Base-by-base conservation (phyloP, 2,113 vertebrate species). In the Indicator maculatus region DNA sequence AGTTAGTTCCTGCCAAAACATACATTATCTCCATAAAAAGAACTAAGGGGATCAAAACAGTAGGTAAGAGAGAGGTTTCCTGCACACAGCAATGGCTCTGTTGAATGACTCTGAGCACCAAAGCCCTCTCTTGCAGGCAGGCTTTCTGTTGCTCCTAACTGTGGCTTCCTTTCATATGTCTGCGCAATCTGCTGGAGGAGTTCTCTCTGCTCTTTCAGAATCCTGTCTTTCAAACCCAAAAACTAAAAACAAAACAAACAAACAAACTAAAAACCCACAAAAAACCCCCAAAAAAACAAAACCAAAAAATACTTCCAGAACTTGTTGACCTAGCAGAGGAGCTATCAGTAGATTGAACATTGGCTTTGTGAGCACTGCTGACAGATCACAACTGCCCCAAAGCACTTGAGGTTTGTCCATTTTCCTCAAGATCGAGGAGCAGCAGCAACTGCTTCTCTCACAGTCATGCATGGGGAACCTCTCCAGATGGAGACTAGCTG, bases 41-140 rank as follows among this genome's bases (percentile, higher is more conserved):
- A 79, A 93, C 86, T 44, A 81, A 88, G 39, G 31, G 50, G 47
- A 91, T 79, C 78, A 89, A 88, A 95, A 85, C 1, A 52, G 39
- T 4, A 58, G 47, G 45, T 58, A 81, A 84, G 64, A 64, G 36
- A 86, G 50, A 90, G 55, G 36, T 14, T 59, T 45, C 55, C 63
- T 67, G 73, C 59, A 9, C 53, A 24, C 31, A 90, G 73, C n/a
- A 61, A 61, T 1, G 3, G 31, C 39, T 64, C 53, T 87, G 18
- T 15, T 74, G 59, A 90, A 45, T 72, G 83, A 66, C 47, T 87
- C 47, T 30, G 9, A 69, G 21, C 36, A 71, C 31, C 58, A 81
- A 75, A 64, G 47, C n/a, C 16, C 12, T 45, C 76, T 86, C 55
- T 8, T 8, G 16, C 52, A 70, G 30, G n/a, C 11, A 36, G 81